These are phyloP conservation scores for Dallia pectoralis DNA, from an alignment of 2,797 vertebrate species.

Conservation along the genomic window DNA sequence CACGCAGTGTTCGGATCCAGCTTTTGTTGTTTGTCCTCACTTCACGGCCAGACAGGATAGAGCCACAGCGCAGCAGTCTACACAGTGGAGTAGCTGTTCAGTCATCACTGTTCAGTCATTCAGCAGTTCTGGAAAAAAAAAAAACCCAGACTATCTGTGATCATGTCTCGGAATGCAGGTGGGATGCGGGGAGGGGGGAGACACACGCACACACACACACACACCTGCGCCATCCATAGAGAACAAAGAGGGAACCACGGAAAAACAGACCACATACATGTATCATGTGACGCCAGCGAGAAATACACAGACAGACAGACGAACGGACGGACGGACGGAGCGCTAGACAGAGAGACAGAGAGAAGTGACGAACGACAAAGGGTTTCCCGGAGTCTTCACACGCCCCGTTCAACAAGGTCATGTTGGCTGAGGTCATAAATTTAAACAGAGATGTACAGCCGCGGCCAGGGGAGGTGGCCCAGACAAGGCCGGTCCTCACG, in stretches of 20 bases:
- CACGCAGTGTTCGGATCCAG: neutral
- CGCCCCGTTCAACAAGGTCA: neutral
- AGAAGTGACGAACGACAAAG: neutral
- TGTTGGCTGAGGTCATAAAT: neutral
- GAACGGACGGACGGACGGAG: neutral
- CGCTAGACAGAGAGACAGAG: neutral
- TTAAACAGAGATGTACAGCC: neutral
- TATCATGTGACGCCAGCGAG: conserved; percentile 33
- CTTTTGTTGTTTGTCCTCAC: conserved; percentile 32
- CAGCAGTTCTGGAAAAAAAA: neutral
- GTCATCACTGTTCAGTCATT: conserved; percentile 33
- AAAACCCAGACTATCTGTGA: neutral
- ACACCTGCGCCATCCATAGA: no score
- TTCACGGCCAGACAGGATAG: conserved; percentile 21
- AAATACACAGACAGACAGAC: neutral
- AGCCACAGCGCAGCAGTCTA: conserved; percentile 23
- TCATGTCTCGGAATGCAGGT: conserved; percentile 15
- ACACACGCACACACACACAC: conserved; percentile 10
- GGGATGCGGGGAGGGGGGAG: neutral
- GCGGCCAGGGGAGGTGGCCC: neutral
- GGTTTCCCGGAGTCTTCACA: neutral
- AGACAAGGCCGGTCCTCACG: neutral
- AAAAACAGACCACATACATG: conserved; percentile 13
- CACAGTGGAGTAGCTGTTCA: conserved; percentile 24
- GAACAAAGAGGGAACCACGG: neutral